Evolutionary conservation across 1,140 invertebrate genomes (phyloP), one percentile per base, ranked within the genome.

Genomic region (Lucilia cuprina): DNA sequence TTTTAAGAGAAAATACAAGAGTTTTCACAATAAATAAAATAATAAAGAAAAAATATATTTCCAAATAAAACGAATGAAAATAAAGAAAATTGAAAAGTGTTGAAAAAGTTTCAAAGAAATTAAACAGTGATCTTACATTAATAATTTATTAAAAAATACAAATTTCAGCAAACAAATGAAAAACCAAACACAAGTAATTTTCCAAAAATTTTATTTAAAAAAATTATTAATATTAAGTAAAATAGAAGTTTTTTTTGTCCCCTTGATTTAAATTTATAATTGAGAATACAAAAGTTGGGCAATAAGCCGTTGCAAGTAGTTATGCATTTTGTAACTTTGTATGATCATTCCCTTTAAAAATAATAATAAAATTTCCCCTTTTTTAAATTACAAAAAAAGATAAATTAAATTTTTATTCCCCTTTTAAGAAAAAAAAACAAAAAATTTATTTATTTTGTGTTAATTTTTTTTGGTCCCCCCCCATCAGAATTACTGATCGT

Each of bases 381-480:
- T 17, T 41, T 41, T 41, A 41, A 41, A 17, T 60, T 60, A 60
- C 14, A 60, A 21, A 70, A 70, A 25, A 41, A 41, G 7, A 41
- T 2, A 41, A 70, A 19, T 70, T 70, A 12, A 19, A 70, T 70
- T 70, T 70, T 70, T 70, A 19, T 70, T 30, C 25, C 25, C 25
- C 25, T 30, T 30, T 70, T 55, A 17, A 60, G 5, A n/a, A 60
- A 17, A 41, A 5, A 10, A 82, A 82, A 30, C 2, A 41, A 35
- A 70, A 41, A 80, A 50, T 5, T 78, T 47, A 47, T 47, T 78
- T 78, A 19, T 47, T 78, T 17, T 80, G 77, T 80, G 77, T 80
- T 80, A 49, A 80, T 80, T 80, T 80, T 80, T 80, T 30, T 41
- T 41, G 5, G 41, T 17, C 41, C n/a, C 41, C 12, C 77, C 41